Base-by-base conservation (phyloP, 37 sponge, comb jelly and placozoan genomes). In the Beroe forskalii region DNA sequence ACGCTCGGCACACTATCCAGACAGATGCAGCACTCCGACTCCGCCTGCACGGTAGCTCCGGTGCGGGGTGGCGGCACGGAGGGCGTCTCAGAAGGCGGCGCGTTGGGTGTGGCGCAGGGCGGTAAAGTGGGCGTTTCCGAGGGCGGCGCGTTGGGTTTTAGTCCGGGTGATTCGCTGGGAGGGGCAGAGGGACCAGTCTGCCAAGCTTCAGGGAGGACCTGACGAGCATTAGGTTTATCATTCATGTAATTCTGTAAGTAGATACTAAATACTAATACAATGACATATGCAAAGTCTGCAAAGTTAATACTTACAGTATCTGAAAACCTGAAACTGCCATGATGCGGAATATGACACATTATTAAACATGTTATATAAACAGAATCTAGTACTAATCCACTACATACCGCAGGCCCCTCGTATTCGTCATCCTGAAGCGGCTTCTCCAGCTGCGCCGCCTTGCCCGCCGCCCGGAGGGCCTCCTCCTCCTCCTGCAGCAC, bases 21-120 rank as follows among this genome's bases (percentile, higher is more conserved):
- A 23, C 86, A 80, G 43, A 80, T 80, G 28, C 86, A 80, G 86
- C 86, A 80, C 55, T 80, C 86, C 43, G n/a, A 25, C 86, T 80
- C 86, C 8, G 86, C 24, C 2, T 41, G 20, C 3, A 43, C 86
- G 12, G 22, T 35, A 3, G 14, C 75, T 8, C 40, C 22, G 43
- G 40, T 23, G 48, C 31, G 55, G 43, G 25, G 55, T 1, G 55
- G 48, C 30, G 44, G 30, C 2, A 37, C 55, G 0, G 44, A 2
- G 25, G 24, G 24, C 4, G 24, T 64, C 66, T 64, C 30, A 23
- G 23, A 1, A 22, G 86, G 48, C 24, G 86, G 44, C 1, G 86
- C 86, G 44, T 2, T 44, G 48, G 86, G 72, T 0, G 72, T 36
- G 38, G 39, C 38, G n/a, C n/a, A n/a, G n/a, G n/a, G n/a, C n/a